These are phyloP conservation scores for Hylomyscus alleni DNA, from an alignment of 2,797 vertebrate species.

Conservation along the genomic window DNA sequence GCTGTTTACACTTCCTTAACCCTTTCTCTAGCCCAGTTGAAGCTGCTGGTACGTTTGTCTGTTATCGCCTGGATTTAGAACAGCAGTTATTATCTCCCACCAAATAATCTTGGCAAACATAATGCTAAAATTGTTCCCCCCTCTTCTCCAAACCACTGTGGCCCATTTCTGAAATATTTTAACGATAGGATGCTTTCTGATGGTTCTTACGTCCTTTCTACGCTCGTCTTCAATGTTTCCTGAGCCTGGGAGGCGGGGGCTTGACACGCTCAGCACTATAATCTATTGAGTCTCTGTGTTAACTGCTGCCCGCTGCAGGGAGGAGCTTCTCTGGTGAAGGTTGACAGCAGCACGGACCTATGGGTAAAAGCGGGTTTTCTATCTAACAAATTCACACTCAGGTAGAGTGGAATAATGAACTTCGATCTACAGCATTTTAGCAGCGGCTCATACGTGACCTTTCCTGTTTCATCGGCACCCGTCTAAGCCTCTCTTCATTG, in stretches of 20 bases:
- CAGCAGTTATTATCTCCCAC: not conserved
- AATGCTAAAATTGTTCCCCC: not conserved
- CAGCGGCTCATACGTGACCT: not conserved
- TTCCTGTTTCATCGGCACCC: not conserved
- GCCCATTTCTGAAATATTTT: conserved; percentile 36
- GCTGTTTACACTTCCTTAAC: no score
- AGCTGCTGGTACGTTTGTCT: not conserved
- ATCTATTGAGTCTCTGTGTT: not conserved
- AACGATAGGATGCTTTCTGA: not conserved
- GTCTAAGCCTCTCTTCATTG: not conserved
- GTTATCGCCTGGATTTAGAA: not conserved
- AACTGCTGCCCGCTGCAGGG: not conserved
- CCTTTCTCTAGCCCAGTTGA: not conserved
- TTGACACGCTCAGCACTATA: not conserved
- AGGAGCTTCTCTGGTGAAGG: not conserved
- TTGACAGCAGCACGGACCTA: not conserved
- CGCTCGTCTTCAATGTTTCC: not conserved
- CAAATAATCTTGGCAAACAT: not conserved
- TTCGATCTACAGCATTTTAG: no score
- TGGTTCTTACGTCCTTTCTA: not conserved
- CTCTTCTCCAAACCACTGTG: not conserved
- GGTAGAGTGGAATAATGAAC: not conserved
- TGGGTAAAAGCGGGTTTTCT: not conserved
- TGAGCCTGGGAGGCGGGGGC: not conserved
- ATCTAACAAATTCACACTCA: not conserved